A percentile compares a stretch with the other conserved stretches of the same genome.
Conservation (phyloP, 2,888 invertebrate genomes). For the Leucophenga maculata region DNA sequence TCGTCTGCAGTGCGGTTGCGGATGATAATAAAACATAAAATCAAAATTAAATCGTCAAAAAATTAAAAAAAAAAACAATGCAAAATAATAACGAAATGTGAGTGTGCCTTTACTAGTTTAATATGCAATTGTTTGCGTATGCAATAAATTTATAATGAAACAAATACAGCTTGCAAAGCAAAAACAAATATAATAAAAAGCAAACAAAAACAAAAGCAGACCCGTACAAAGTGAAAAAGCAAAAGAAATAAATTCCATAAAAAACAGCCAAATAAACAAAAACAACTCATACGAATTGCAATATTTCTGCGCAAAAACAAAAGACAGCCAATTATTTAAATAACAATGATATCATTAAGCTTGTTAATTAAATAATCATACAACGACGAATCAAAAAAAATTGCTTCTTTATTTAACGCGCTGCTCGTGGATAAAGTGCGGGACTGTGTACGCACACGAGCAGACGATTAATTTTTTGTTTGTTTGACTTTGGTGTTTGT, state of each 20-base stretch:
- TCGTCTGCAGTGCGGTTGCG: no score
- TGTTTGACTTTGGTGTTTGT: neutral
- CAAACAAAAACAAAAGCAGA: neutral
- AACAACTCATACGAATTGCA: neutral
- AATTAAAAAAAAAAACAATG: no score
- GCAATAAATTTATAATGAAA: neutral
- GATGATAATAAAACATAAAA: no score
- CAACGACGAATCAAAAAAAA: neutral
- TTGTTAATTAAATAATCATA: slow-evolving; percentile 2
- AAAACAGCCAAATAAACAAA: neutral
- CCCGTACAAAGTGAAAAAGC: slow-evolving; percentile 20
- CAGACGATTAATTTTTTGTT: no score
- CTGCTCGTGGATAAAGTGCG: no score
- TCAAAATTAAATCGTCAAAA: no score
- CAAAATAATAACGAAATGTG: no score
- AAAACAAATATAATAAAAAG: slow-evolving; percentile 5
- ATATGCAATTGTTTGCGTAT: no score
- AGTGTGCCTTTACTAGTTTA: no score
- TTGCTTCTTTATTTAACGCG: neutral
- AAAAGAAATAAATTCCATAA: neutral
- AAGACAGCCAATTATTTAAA: neutral
- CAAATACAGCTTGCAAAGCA: neutral
- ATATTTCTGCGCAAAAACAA: neutral
- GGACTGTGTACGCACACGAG: no score
- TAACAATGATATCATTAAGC: neutral